These are phyloP conservation scores for Hemichromis elongatus DNA, from an alignment of 2,113 vertebrate species.

Conservation along the genomic window DNA sequence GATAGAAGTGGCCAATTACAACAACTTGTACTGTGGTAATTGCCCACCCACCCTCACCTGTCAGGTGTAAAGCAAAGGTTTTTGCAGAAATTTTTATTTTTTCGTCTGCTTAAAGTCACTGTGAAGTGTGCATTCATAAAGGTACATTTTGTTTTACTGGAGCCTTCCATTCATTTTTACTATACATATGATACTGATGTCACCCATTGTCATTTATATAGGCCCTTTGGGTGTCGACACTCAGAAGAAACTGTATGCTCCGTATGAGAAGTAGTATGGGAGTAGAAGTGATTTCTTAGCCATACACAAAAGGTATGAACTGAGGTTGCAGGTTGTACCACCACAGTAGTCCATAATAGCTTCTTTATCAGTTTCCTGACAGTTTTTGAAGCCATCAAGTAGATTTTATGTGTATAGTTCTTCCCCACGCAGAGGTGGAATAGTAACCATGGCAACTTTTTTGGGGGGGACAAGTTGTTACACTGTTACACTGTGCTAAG, in stretches of 20 bases:
- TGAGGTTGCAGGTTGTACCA: neutral
- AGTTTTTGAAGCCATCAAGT: neutral
- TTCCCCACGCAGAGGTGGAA: neutral
- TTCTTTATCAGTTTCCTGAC: neutral
- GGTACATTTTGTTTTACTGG: neutral
- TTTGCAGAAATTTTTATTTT: neutral
- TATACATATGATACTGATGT: neutral
- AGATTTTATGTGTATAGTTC: neutral
- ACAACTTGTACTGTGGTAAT: neutral
- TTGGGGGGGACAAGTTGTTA: neutral
- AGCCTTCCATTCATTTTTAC: neutral
- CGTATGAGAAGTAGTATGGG: neutral
- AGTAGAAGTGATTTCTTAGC: neutral
- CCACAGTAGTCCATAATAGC: neutral
- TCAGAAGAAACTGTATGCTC: neutral
- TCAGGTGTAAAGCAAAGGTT: neutral
- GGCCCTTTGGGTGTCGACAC: neutral
- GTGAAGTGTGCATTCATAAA: neutral
- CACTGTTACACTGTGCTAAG: neutral
- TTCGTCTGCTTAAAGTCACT: neutral
- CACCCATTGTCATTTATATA: neutral
- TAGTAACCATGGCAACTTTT: constrained; percentile 10
- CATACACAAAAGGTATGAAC: neutral
- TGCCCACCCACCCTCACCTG: neutral
- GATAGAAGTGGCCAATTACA: neutral